A percentile compares a stretch with the other conserved stretches of the same genome.
These are phyloP conservation scores for Brenthis daphne DNA, from an alignment of 2,888 invertebrate genomes.

Conservation along the genomic window DNA sequence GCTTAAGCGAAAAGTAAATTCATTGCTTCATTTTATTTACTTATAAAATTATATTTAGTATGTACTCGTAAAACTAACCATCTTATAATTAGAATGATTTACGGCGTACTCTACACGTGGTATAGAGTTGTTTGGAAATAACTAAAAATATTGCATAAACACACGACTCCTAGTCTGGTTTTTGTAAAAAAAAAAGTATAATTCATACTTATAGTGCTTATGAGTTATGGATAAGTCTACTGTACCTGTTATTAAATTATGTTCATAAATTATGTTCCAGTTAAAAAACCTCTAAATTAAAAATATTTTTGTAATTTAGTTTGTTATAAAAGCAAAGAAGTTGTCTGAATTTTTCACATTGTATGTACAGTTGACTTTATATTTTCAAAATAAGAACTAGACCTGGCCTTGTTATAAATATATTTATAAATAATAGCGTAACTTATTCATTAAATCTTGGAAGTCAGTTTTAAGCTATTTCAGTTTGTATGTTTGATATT, in stretches of 20 bases:
- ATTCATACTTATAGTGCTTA: too few relatives aligned
- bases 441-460: too few relatives aligned
- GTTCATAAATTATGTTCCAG: background rate
- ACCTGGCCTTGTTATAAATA: too few relatives aligned
- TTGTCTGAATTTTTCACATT: background rate
- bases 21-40: constrained; percentile 13
- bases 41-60: constrained; percentile 24
- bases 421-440: too few relatives aligned
- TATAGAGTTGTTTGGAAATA: constrained; percentile 11
- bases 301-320: background rate
- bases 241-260: background rate
- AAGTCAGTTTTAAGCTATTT: too few relatives aligned
- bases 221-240: background rate
- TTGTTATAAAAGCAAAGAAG: background rate
- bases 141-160: constrained; percentile 13
- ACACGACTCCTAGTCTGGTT: constrained; percentile 13
- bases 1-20: background rate
- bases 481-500: too few relatives aligned
- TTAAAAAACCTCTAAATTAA: background rate
- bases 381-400: too few relatives aligned
- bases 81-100: constrained; percentile 23
- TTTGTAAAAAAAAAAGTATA: background rate
- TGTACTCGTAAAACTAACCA: constrained; percentile 22
- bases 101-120: constrained; percentile 15
- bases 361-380: background rate